A percentile compares a stretch with the other conserved stretches of the same genome.
Conservation (phyloP, 2,888 invertebrate genomes). For the Halictus quadricinctus region DNA sequence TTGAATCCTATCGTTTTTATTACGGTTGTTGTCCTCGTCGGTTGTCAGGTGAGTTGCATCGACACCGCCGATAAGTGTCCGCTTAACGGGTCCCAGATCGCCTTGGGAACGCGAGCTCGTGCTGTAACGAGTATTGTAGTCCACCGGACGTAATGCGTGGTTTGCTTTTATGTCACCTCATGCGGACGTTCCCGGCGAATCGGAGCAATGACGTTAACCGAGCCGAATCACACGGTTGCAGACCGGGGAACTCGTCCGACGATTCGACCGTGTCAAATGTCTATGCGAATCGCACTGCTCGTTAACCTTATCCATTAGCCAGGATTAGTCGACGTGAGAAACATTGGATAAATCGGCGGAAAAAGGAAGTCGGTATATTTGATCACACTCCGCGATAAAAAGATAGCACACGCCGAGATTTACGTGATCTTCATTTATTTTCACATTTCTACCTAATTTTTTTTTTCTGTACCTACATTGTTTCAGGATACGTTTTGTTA, state of each 20-base stretch:
- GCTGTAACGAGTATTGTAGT: constrained; percentile 44
- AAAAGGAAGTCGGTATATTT: too few relatives aligned
- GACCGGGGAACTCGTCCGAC: constrained; percentile 20
- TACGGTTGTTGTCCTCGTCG: too few relatives aligned
- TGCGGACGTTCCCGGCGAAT: constrained; percentile 49
- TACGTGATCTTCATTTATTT: too few relatives aligned
- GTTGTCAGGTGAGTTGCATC: not conserved
- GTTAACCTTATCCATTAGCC: not conserved
- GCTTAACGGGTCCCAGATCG: not conserved
- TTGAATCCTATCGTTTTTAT: not conserved
- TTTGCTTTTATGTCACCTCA: constrained; percentile 56
- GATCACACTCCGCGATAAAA: too few relatives aligned
- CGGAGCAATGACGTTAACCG: constrained; percentile 48
- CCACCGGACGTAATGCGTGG: constrained; percentile 64
- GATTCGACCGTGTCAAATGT: not conserved
- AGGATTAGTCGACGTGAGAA: too few relatives aligned
- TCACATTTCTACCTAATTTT: too few relatives aligned
- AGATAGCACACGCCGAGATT: too few relatives aligned
- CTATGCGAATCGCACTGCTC: not conserved
- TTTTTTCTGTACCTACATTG: too few relatives aligned
- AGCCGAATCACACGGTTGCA: constrained; percentile 32
- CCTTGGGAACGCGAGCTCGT: constrained; percentile 47
- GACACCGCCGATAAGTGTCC: not conserved
- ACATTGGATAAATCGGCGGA: too few relatives aligned
- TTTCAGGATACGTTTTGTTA: too few relatives aligned